Base-by-base conservation (phyloP, 2,888 invertebrate genomes). In the Eueremaeus valkanovi region DNA sequence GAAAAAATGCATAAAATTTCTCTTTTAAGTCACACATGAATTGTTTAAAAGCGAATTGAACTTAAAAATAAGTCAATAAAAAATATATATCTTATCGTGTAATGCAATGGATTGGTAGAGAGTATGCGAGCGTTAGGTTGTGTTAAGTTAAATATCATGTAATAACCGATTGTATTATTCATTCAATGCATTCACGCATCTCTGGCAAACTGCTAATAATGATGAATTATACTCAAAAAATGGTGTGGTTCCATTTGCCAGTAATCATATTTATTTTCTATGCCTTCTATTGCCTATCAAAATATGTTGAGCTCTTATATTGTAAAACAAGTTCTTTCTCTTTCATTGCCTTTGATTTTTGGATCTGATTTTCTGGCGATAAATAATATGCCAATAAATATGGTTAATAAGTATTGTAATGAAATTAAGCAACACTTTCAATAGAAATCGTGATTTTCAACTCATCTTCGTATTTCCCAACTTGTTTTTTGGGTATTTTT, bases 11-110 rank as follows among this genome's bases (percentile, higher is more conserved):
- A 18, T 45, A 45, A 45, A 45, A 45, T 45, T 45, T 45, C 45
- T 11, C 11, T 45, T 55, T 55, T 24, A 55, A 55, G 55, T 55
- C 55, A 55, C 55, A 55, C 55, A 21, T 55, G 55, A 55, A 55
- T 55, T 55, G 24, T 24, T 55, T 55, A 24, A 55, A 55, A 55
- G 55, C 27, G 21, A 55, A 55, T 24, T 55, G 13, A 55, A 55
- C 24, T 55, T 24, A 55, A 55, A 55, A 16, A 55, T 21, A 55
- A 21, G 21, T 5, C 55, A 55, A 55, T 24, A 55, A 27, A 55
- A 24, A 11, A 42, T 42, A 42, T 13, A 42, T 42, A 13, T 11
- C 13, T 42, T 42, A 13, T 42, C 42, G n/a, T n/a, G n/a, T n/a
- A n/a, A 11, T 42, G 8, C 42, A 42, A 42, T 13, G 8, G 42